These are phyloP conservation scores for Gallirallus australis DNA, from an alignment of 2,797 vertebrate genomes.

Conservation along the genomic window DNA sequence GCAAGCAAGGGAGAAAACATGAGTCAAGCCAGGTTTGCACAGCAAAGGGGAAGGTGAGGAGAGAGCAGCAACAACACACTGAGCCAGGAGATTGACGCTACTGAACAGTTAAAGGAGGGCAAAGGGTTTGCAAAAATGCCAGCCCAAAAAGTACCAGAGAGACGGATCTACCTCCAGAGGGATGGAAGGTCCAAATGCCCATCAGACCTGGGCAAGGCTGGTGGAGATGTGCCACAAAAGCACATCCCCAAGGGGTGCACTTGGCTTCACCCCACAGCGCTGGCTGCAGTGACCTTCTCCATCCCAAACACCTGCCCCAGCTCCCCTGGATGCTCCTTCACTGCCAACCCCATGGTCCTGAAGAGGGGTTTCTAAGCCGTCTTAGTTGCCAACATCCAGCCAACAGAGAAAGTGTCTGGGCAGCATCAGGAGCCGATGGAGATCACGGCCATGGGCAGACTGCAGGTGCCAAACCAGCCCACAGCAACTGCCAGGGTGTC, in stretches of 20 bases:
- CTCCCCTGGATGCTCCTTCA: fast-evolving
- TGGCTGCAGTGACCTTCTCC: fast-evolving
- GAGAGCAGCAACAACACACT: not conserved
- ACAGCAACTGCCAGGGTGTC: not conserved
- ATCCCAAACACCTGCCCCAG: not conserved
- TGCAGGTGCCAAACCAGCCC: not conserved
- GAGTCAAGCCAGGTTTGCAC: not conserved
- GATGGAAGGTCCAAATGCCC: not conserved
- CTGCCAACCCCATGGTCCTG: fast-evolving
- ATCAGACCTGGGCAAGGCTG: not conserved
- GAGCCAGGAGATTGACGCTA: not conserved
- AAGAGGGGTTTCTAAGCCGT: not conserved
- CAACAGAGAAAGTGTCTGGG: not conserved
- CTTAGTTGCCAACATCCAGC: not conserved
- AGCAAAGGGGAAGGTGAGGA: not conserved
- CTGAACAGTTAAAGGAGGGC: not conserved
- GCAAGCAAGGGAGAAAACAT: not conserved
- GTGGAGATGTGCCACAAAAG: not conserved
- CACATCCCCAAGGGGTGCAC: not conserved
- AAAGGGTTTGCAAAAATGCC: not conserved
- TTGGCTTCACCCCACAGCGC: not conserved
- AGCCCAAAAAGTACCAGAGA: not conserved
- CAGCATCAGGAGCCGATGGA: not conserved
- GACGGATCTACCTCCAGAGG: not conserved
- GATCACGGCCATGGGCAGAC: not conserved